Evolutionary conservation across 2,888 invertebrate species (phyloP).

Genomic region (Cloeon dipterum): DNA sequence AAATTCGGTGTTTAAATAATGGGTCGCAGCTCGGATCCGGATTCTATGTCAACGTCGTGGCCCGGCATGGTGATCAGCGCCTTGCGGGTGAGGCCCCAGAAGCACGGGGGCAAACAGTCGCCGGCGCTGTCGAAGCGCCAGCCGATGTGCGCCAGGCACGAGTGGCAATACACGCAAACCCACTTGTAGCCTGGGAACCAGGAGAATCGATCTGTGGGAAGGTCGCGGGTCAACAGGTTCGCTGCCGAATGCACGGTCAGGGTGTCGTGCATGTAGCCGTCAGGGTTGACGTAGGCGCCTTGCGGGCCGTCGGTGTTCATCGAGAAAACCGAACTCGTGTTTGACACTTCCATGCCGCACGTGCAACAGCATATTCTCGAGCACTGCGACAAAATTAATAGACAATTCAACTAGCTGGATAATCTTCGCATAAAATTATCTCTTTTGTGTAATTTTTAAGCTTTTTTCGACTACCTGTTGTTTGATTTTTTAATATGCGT

Average conservation of each 20-base stretch:
- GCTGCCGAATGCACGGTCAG: constrained; percentile 37
- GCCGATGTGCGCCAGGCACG: constrained; percentile 47
- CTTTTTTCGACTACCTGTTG: too few relatives aligned
- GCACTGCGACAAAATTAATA: constrained; percentile 16
- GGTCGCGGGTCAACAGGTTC: constrained; percentile 20
- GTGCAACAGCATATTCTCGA: constrained; percentile 30
- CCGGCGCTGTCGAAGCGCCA: constrained; percentile 52
- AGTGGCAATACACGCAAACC: constrained; percentile 46
- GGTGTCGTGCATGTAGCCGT: constrained; percentile 60
- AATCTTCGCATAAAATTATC: too few relatives aligned
- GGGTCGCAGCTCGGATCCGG: too few relatives aligned
- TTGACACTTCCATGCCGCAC: constrained; percentile 24
- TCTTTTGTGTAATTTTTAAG: too few relatives aligned
- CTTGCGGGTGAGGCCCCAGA: constrained; percentile 45
- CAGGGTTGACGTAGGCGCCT: constrained; percentile 58
- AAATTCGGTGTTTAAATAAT: too few relatives aligned
- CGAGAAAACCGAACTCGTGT: constrained; percentile 46
- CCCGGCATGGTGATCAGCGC: constrained; percentile 25
- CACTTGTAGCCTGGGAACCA: constrained; percentile 82
- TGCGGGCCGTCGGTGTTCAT: constrained; percentile 63
- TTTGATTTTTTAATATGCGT: too few relatives aligned
- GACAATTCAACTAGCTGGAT: too few relatives aligned
- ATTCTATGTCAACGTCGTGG: too few relatives aligned
- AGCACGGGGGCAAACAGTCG: constrained; percentile 36
- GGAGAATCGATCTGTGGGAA: constrained; percentile 43